Conservation (phyloP, 2,113 vertebrate genomes). For the Potamarius usumacintae region DNA sequence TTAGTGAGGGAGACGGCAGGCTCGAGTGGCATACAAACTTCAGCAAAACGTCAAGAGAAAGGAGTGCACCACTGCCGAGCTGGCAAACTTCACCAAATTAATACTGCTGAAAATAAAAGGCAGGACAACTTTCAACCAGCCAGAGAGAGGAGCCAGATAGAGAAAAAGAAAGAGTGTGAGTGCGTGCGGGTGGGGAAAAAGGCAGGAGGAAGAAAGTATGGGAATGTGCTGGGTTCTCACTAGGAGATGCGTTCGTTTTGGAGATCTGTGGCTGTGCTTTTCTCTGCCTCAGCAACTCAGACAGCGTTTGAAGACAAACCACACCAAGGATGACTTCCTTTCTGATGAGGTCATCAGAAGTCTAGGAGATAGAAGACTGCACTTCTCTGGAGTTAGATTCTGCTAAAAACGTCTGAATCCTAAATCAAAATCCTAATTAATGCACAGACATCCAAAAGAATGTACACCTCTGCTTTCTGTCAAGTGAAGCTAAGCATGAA, state of each 20-base stretch:
- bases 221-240: conserved; percentile 50
- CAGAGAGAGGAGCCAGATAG: conserved; percentile 61
- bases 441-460: conserved; percentile 11
- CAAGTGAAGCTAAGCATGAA: background rate
- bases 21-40: conserved; percentile 82
- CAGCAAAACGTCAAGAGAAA: conserved; percentile 81
- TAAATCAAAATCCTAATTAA: conserved; percentile 23
- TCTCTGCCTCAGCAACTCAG: conserved; percentile 67
- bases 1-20: conserved; percentile 76
- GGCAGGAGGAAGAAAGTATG: conserved; percentile 51
- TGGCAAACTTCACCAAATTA: conserved; percentile 73
- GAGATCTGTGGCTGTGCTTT: conserved; percentile 72
- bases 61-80: conserved; percentile 69
- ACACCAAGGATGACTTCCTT: conserved; percentile 53
- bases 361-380: conserved; percentile 46
- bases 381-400: conserved; percentile 42
- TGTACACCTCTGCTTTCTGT: background rate
- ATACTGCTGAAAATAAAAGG: conserved; percentile 82
- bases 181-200: conserved; percentile 46
- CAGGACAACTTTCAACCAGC: conserved; percentile 83
- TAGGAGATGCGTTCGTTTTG: conserved; percentile 63
- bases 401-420: conserved; percentile 30
- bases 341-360: conserved; percentile 75
- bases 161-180: conserved; percentile 60
- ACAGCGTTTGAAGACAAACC: conserved; percentile 54